Evolutionary conservation across 2,113 vertebrate genomes (phyloP), one percentile per base, ranked within the genome.

Genomic region (Sander vitreus): DNA sequence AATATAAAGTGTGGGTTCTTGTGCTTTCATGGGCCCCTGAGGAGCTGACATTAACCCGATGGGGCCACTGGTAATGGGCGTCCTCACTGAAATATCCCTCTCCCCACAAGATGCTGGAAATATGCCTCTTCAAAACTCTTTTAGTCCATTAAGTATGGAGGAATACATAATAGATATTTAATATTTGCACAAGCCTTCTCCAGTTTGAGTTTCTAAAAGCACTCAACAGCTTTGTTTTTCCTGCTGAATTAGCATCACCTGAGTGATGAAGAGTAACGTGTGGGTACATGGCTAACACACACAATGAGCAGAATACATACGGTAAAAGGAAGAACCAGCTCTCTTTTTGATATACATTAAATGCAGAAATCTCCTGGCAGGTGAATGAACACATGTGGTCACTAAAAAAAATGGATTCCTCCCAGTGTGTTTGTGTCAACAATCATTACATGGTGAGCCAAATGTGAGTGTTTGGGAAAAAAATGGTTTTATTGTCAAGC

Each of bases 401-500:
- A 19, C 7, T 13, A 23, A 15, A 51, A 39, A 50, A 48, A 2
- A 3, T 33, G 2, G 3, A 8, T 25, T 54, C 21, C 14, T 55
- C n/a, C 23, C 39, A 45, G 53, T 63, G 18, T 58, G 51, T 48
- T 30, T 64, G 15, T 64, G 58, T 53, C 15, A 71, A 53, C 21
- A 71, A 43, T 74, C 5, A 64, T 73, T 27, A 15, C 11, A 55
- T 25, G 15, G 7, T 12, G 23, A 43, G 4, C 8, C 64, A 78
- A 64, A 72, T 16, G 25, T 3, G n/a, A 69, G 39, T 27, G 62
- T 78, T 67, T 76, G n/a, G 23, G 64, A 55, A 66, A n/a, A 72
- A n/a, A 72, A 2, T 60, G 15, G 43, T 51, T 83, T 74, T 76
- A 84, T 81, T 80, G 33, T 72, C 33, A 76, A 80, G 18, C 59